A percentile compares a stretch with the other conserved stretches of the same genome.
phyloP scores from a whole-genome alignment of 1,140 invertebrate genomes.

The Drosophila repleta region DNA sequence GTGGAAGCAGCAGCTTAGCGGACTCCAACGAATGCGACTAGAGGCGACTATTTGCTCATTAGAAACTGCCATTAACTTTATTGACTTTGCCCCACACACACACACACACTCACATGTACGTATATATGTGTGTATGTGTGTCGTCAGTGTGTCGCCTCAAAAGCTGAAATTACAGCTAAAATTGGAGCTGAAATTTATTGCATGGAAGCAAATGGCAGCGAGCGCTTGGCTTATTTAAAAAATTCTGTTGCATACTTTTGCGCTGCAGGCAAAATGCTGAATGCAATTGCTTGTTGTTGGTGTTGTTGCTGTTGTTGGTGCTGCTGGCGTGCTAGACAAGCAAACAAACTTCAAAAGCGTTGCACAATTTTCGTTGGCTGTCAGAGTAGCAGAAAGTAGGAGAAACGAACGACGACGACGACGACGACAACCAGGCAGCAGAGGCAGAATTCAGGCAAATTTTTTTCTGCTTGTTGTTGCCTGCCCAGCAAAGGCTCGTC shows the following conservation, averaged over 20 bases:
- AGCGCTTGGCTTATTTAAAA: conserved; percentile 28
- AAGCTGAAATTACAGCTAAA: not conserved
- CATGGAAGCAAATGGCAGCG: not conserved
- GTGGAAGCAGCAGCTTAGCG: not conserved
- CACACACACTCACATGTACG: not conserved
- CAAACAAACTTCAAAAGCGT: conserved; percentile 47
- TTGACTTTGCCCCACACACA: conserved; percentile 26
- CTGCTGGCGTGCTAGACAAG: conserved; percentile 31
- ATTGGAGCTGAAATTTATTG: conserved; percentile 29
- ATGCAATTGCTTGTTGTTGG: conserved; percentile 9
- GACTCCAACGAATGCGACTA: not conserved
- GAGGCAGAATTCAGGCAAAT: conserved; percentile 19
- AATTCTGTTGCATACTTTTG: conserved; percentile 38
- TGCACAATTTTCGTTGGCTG: conserved; percentile 43
- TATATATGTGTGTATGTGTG: not conserved
- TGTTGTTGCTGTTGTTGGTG: not conserved
- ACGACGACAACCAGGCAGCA: not conserved
- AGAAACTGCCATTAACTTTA: conserved; percentile 48
- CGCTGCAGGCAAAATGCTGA: conserved; percentile 20
- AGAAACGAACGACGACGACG: conserved; percentile 5
- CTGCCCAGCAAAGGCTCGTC: conserved; percentile 2
- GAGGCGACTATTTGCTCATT: conserved; percentile 30
- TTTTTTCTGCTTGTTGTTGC: not conserved
- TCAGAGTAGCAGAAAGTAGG: conserved; percentile 13
- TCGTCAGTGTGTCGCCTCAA: conserved; percentile 42